These are phyloP conservation scores for Lanius collurio DNA, from an alignment of 2,113 vertebrate species.

Conservation along the genomic window DNA sequence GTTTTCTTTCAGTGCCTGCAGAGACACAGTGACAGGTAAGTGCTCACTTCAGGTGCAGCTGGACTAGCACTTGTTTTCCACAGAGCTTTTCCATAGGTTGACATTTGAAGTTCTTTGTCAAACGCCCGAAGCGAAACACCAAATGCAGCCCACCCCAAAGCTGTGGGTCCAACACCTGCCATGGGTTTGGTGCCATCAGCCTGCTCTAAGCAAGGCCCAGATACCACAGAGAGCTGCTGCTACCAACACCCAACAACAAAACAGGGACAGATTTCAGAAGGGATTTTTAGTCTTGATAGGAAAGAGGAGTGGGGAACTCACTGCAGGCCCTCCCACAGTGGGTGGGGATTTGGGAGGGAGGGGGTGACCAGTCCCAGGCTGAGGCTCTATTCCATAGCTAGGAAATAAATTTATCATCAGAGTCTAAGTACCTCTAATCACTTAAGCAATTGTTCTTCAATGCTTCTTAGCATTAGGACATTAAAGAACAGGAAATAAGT, in stretches of 20 bases:
- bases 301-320: neutral
- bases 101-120: neutral
- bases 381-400: neutral
- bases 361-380: neutral
- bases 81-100: neutral
- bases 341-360: neutral
- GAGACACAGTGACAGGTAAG: neutral
- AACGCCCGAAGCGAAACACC: neutral
- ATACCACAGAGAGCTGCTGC: neutral
- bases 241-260: neutral
- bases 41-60: neutral
- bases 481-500: neutral
- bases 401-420: neutral
- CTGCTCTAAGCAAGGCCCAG: neutral
- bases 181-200: neutral
- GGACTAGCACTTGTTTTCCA: neutral
- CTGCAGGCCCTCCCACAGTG: neutral
- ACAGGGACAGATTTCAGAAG: neutral
- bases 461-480: neutral
- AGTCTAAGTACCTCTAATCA: neutral
- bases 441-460: neutral
- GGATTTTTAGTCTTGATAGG: rapidly evolving
- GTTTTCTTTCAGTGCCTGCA: neutral
- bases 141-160: neutral
- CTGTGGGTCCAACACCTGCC: neutral